A percentile compares a stretch with the other conserved stretches of the same genome.
Evolutionary conservation across 2,113 vertebrate genomes (phyloP).

Genomic region (Poicephalus gulielmi): DNA sequence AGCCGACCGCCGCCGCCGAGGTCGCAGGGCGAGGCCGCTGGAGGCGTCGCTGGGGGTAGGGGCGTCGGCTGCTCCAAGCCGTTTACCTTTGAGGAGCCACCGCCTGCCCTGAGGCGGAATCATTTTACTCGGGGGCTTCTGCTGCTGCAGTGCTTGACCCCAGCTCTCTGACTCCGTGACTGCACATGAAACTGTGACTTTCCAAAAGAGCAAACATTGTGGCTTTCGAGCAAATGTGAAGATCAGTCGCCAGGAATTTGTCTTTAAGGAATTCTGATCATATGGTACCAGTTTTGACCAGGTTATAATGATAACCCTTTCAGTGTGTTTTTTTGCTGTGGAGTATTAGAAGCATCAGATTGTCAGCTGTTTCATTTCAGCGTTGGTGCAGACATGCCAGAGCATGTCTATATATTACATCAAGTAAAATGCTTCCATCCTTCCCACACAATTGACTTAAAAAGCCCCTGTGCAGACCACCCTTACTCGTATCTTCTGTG

Average conservation of each 20-base stretch:
- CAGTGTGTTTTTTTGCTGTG: not conserved
- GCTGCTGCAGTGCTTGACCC: fast-evolving
- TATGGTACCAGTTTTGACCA: not conserved
- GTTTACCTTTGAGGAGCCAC: not conserved
- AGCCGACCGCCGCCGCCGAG: fast-evolving
- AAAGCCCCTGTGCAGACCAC: not conserved
- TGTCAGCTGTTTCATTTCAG: not conserved
- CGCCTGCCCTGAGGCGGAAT: too few species aligned
- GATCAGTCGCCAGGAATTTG: not conserved
- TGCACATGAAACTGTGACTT: not conserved
- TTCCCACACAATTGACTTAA: not conserved
- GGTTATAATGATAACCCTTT: not conserved
- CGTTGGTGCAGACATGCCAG: fast-evolving
- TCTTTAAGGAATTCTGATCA: not conserved
- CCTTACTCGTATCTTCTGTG: not conserved
- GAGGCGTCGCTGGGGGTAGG: not conserved
- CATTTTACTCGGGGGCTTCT: fast-evolving
- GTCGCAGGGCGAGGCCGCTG: not conserved
- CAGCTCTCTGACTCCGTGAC: fast-evolving
- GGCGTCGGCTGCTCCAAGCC: not conserved
- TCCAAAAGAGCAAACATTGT: too few species aligned
- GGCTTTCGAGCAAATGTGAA: not conserved
- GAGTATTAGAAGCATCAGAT: not conserved
- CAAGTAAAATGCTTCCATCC: not conserved
- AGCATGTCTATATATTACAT: not conserved